Base-by-base conservation (phyloP, 2,113 vertebrate species). In the Pomatorhinus ruficollis region DNA sequence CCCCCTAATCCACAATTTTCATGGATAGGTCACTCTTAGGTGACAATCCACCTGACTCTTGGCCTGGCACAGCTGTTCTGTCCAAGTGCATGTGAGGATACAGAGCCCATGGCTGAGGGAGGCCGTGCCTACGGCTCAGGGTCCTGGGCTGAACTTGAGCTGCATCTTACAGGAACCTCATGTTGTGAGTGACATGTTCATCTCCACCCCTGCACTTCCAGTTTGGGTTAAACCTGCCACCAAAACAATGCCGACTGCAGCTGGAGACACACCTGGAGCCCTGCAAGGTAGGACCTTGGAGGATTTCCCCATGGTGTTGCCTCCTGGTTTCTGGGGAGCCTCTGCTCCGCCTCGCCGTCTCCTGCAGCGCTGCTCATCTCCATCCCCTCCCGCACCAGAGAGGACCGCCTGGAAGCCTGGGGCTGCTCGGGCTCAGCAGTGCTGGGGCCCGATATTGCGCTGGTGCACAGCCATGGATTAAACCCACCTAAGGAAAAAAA, bases 121-220 rank as follows among this genome's bases (percentile, higher is more conserved):
- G 12, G 42, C 47, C 0, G 13, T 74, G 49, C 71, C 49, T 5
- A 6, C 6, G 4, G 21, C 57, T 25, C 59, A 31, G 65, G 7
- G 7, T 59, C 49, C 40, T 21, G 44, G 53, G 33, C 61, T 69
- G 4, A 59, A 15, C 23, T 1, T 1, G 52, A 42, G 35, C 61
- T 37, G 60, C 54, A 47, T 11, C 53, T 30, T 5, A 7, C 27
- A 25, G 52, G 45, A 4, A 37, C 20, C 2, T 0, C 27, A 0
- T 1, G 14, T 3, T 30, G 30, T 6, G 37, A 61, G 10, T 2
- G 42, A 25, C 22, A 3, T 0, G 12, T 45, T 31, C 60, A 12
- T n/a, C 56, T 14, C 61, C 4, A 0, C 24, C 8, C 17, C 47
- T 25, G 19, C 4, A 4, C 50, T 12, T 40, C 52, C 27, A 40